Percentiles rank a stretch among this genome's conserved stretches.
These are phyloP conservation scores for Crossaster papposus DNA, from an alignment of 53 echinoderm and acorn worm species.

Conservation along the genomic window DNA sequence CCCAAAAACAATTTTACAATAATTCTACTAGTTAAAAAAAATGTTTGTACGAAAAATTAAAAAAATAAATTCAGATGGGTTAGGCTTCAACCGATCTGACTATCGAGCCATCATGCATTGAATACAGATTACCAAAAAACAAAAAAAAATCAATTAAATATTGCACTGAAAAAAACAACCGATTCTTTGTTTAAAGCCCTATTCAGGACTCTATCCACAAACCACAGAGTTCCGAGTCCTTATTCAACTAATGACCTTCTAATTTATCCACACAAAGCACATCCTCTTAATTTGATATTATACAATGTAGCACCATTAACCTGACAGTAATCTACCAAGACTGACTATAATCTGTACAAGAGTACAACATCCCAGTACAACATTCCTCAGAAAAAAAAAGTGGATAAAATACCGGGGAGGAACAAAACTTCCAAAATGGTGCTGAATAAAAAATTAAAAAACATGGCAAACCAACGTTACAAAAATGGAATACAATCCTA, in stretches of 20 bases:
- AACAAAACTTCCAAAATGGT: neutral
- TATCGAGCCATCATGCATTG: constrained; percentile 53
- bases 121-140: constrained; percentile 47
- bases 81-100: constrained; percentile 30
- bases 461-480: constrained; percentile 45
- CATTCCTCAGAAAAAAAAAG: constrained; percentile 53
- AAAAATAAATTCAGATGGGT: constrained; percentile 53
- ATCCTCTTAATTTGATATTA: constrained; percentile 43
- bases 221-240: constrained; percentile 41
- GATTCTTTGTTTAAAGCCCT: constrained; percentile 30
- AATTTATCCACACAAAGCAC: constrained; percentile 63
- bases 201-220: constrained; percentile 31
- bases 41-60: constrained; percentile 47
- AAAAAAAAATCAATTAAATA: constrained; percentile 70
- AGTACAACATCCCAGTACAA: constrained; percentile 65
- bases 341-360: constrained; percentile 23
- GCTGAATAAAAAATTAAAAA: constrained; percentile 11
- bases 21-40: constrained; percentile 44
- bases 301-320: constrained; percentile 69
- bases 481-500: constrained; percentile 68
- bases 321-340: constrained; percentile 44
- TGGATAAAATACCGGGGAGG: neutral
- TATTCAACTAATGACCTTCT: constrained; percentile 43
- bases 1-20: constrained; percentile 6
- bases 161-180: constrained; percentile 62